Conservation (phyloP, 2,113 vertebrate genomes). For the Argyrosomus japonicus region DNA sequence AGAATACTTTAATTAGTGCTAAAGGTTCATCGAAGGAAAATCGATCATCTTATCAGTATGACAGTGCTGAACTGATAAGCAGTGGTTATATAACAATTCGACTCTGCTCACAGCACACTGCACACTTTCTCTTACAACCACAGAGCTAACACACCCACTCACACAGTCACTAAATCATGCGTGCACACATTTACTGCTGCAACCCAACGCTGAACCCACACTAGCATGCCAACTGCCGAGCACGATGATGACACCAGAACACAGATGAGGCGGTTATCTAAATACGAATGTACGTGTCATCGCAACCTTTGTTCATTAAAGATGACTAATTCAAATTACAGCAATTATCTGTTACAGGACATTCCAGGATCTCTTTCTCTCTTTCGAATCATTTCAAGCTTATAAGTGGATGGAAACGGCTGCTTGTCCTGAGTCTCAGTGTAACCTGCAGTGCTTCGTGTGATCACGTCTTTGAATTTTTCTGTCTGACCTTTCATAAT, state of each 20-base stretch:
- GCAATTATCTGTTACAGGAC: not conserved
- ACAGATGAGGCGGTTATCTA: constrained; percentile 2
- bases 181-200: constrained; percentile 41
- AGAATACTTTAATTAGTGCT: not conserved
- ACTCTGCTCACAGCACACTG: constrained; percentile 36
- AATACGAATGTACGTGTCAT: constrained; percentile 8
- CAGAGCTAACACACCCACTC: constrained; percentile 59
- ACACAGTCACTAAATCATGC: constrained; percentile 34
- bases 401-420: not conserved
- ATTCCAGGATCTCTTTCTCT: not conserved
- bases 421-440: not conserved
- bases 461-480: not conserved
- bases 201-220: constrained; percentile 33
- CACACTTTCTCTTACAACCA: constrained; percentile 60
- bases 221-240: constrained; percentile 27
- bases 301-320: constrained; percentile 5
- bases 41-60: not conserved
- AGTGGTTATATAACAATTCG: constrained; percentile 50
- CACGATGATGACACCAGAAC: constrained; percentile 18
- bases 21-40: not conserved
- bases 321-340: not conserved
- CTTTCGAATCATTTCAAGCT: not conserved
- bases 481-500: not conserved
- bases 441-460: not conserved
- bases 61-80: constrained; percentile 41